phyloP scores from a whole-genome alignment of 2,888 invertebrate species.

The Gymnocheta viridis region DNA sequence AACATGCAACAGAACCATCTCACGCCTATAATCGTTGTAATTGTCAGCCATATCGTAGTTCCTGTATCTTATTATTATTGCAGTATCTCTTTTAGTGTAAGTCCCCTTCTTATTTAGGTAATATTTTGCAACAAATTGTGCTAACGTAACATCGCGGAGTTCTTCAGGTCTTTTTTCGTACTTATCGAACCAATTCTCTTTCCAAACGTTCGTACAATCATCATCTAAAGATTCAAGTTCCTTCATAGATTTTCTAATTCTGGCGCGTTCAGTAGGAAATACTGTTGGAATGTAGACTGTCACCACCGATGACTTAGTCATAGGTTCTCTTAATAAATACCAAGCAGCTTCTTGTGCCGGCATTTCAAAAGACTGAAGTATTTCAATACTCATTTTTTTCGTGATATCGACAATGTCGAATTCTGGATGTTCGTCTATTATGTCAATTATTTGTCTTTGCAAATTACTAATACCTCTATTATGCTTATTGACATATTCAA shows the following conservation, averaged over 20 bases:
- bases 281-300: background rate
- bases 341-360: background rate
- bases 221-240: background rate
- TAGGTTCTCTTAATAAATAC: background rate
- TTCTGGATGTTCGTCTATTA: background rate
- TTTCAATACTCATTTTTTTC: background rate
- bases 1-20: background rate
- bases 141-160: background rate
- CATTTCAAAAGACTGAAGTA: background rate
- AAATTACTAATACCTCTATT: slow-evolving; percentile 9
- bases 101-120: background rate
- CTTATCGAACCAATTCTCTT: background rate
- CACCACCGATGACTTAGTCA: background rate
- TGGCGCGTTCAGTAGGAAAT: background rate
- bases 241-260: background rate
- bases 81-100: background rate
- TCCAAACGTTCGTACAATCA: background rate
- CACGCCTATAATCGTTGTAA: background rate
- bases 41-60: background rate
- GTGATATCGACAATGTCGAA: background rate
- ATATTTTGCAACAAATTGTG: background rate
- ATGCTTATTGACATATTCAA: slow-evolving; percentile 7
- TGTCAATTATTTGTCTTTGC: background rate
- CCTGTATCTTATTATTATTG: background rate
- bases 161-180: background rate